A percentile compares a stretch with the other conserved stretches of the same genome.
phyloP scores from a whole-genome alignment of 2,797 vertebrate genomes.

The Gymnothorax javanicus region DNA sequence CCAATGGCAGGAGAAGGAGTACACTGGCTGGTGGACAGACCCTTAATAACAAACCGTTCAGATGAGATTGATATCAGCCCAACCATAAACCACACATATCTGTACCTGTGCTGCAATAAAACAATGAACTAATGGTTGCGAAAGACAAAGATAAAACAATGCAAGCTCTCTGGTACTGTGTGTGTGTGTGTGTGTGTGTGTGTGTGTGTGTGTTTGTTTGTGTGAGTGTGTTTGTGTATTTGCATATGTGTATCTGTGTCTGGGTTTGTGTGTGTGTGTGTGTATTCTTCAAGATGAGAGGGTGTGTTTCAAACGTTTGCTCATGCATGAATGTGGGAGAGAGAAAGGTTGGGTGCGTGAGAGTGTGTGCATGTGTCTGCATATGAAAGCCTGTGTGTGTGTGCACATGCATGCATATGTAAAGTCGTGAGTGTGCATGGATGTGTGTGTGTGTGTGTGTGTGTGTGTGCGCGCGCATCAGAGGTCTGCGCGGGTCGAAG shows the following conservation, averaged over 20 bases:
- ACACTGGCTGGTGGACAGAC: neutral
- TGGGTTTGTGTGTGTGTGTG: neutral
- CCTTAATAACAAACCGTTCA: neutral
- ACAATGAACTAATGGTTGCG: neutral
- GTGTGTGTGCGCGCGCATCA: no score
- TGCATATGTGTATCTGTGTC: neutral
- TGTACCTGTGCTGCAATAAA: slow-evolving; percentile 13
- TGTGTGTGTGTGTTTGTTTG: neutral
- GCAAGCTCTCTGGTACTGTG: neutral
- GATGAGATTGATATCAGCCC: neutral
- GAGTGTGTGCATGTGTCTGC: no score
- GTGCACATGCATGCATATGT: no score
- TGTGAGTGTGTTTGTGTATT: no score
- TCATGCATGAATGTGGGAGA: no score
- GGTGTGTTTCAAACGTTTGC: no score
- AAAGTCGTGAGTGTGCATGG: neutral
- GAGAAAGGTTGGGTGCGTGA: no score
- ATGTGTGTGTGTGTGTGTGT: neutral
- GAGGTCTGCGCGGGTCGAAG: no score
- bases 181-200: neutral
- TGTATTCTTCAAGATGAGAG: no score
- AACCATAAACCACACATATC: neutral
- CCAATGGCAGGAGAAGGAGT: neutral
- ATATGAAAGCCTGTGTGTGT: no score
- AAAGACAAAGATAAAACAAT: neutral